Conservation (phyloP, 1,140 invertebrate species). For the Drosophila albomicans region DNA sequence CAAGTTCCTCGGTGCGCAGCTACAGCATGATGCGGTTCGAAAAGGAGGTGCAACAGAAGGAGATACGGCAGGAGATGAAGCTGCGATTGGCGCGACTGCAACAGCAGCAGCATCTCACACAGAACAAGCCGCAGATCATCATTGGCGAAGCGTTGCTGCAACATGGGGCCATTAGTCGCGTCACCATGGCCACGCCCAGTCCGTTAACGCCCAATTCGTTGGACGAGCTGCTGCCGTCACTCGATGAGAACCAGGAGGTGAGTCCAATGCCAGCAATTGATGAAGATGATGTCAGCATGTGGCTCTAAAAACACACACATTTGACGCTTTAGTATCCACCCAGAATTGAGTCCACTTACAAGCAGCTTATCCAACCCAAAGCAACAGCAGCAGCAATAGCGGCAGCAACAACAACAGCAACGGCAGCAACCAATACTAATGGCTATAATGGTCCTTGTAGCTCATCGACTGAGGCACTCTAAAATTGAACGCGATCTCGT, state of each 20-base stretch:
- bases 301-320: constrained; percentile 10
- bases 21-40: constrained; percentile 91
- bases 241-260: constrained; percentile 91
- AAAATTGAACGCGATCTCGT: constrained; percentile 34
- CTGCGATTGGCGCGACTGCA: constrained; percentile 88
- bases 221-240: constrained; percentile 90
- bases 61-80: constrained; percentile 90
- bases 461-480: constrained; percentile 82
- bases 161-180: constrained; percentile 70
- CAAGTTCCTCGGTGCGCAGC: constrained; percentile 91
- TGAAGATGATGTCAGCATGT: constrained; percentile 6
- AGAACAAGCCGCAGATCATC: constrained; percentile 83
- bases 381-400: constrained; percentile 28
- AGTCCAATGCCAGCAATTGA: constrained; percentile 27
- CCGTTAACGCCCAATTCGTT: constrained; percentile 91
- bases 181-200: constrained; percentile 88
- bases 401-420: constrained; percentile 4
- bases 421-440: constrained; percentile 15
- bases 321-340: constrained; percentile 68
- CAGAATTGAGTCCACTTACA: constrained; percentile 65
- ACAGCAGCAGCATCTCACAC: constrained; percentile 78
- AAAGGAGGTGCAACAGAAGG: constrained; percentile 91
- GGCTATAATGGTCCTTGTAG: constrained; percentile 83
- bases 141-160: constrained; percentile 76
- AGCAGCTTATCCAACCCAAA: constrained; percentile 67